These are phyloP conservation scores for Melanostoma mellinum DNA, from an alignment of 2,888 invertebrate genomes.

Conservation along the genomic window DNA sequence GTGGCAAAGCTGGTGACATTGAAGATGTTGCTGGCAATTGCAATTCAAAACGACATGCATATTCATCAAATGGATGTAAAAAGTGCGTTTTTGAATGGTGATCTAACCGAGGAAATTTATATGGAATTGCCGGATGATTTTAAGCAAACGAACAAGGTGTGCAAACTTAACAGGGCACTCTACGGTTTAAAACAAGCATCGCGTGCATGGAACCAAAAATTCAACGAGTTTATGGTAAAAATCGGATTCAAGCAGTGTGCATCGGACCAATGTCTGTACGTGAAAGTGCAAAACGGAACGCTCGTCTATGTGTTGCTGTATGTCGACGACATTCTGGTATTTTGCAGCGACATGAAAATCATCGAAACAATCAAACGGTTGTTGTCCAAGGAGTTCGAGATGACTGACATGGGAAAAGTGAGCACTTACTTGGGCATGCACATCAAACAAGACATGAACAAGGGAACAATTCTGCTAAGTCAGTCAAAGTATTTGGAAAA, in stretches of 20 bases:
- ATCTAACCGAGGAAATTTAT: background rate
- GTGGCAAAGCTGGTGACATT: too few relatives aligned
- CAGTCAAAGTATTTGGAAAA: constrained; percentile 43
- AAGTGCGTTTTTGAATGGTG: background rate
- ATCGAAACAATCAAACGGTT: background rate
- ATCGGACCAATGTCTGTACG: background rate
- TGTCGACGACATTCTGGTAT: background rate
- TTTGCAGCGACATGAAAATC: background rate
- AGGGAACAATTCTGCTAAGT: background rate
- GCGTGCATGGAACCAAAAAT: background rate
- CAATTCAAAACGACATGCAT: background rate
- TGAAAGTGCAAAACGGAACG: too few relatives aligned
- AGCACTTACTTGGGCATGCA: constrained; percentile 34
- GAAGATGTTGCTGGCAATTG: background rate
- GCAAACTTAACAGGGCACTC: background rate
- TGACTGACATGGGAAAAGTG: background rate
- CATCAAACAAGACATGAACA: constrained; percentile 17
- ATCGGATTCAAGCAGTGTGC: constrained; percentile 9
- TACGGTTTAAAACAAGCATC: background rate
- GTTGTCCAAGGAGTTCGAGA: background rate
- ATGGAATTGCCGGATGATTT: background rate
- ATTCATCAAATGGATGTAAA: constrained; percentile 11
- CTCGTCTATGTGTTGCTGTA: background rate
- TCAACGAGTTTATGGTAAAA: background rate
- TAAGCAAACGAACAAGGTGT: background rate